phyloP scores from a whole-genome alignment of 2,797 vertebrate species.

The Rhabdophis nuchalis region DNA sequence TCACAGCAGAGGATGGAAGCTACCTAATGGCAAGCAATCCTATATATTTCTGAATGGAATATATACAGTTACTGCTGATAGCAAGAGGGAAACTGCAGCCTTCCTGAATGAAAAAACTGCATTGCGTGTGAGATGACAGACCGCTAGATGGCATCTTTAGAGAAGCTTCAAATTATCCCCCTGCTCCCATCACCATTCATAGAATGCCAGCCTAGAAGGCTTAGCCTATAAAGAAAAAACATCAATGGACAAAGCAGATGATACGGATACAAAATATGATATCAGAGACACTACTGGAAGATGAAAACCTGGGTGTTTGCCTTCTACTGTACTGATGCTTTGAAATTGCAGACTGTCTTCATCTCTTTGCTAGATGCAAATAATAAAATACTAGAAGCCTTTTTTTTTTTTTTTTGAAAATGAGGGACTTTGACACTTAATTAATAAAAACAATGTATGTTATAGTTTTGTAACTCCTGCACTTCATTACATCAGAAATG shows the following conservation, averaged over 20 bases:
- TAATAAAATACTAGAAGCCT: not conserved
- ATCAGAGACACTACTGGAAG: not conserved
- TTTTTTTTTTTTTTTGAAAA: not conserved
- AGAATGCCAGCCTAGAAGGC: not conserved
- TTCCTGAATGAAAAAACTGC: slow-evolving; percentile 11
- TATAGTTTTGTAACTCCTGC: not conserved
- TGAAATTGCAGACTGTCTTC: not conserved
- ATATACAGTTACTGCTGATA: not conserved
- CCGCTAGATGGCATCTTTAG: slow-evolving; percentile 49
- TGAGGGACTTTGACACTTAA: not conserved
- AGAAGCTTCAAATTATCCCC: not conserved
- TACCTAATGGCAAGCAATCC: not conserved
- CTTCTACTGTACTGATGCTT: not conserved
- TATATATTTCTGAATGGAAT: slow-evolving; percentile 2
- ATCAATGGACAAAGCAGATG: slow-evolving; percentile 4
- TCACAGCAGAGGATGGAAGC: not conserved
- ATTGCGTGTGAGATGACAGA: not conserved
- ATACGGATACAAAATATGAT: not conserved
- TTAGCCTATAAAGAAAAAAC: not conserved
- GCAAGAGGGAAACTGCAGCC: not conserved
- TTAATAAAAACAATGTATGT: not conserved
- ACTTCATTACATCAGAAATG: not conserved
- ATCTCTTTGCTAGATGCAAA: not conserved
- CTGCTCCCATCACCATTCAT: not conserved
- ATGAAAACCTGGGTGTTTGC: not conserved